Evolutionary conservation across 2,888 invertebrate species (phyloP).

Genomic region (Barypeithes pellucidus): DNA sequence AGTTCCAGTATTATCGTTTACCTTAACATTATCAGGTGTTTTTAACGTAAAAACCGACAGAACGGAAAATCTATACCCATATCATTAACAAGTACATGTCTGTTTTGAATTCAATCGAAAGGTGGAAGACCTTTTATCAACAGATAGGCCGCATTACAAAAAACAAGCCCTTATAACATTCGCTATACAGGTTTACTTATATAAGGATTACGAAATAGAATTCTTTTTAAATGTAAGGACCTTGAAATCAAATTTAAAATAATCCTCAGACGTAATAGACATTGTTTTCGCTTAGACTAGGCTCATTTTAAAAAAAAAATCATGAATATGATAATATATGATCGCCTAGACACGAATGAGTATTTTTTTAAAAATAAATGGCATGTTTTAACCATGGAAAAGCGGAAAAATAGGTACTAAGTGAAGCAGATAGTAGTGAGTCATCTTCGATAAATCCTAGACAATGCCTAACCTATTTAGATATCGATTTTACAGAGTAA

Average conservation of each 20-base stretch:
- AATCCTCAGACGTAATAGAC: slow-evolving; percentile 4
- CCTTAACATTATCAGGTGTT: slow-evolving; percentile 4
- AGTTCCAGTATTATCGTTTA: neutral
- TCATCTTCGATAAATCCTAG: slow-evolving; percentile 16
- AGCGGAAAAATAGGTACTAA: slow-evolving; percentile 31
- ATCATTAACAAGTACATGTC: neutral
- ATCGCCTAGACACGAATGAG: neutral
- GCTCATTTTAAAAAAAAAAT: slow-evolving; percentile 1
- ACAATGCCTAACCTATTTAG: slow-evolving; percentile 35
- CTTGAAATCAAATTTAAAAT: slow-evolving; percentile 11
- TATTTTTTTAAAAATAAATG: neutral
- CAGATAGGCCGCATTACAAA: neutral
- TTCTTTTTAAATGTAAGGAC: neutral
- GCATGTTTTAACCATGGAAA: neutral
- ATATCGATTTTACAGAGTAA: slow-evolving; percentile 31
- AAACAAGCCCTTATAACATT: neutral
- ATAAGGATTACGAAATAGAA: neutral
- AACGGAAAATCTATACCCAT: slow-evolving; percentile 18
- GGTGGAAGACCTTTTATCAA: slow-evolving; percentile 32
- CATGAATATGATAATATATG: slow-evolving; percentile 10
- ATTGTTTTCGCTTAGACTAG: slow-evolving; percentile 7
- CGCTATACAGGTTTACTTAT: neutral
- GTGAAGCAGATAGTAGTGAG: slow-evolving; percentile 23
- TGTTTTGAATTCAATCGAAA: slow-evolving; percentile 18
- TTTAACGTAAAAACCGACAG: slow-evolving; percentile 6